Base-by-base conservation (phyloP, 2,888 invertebrate species). In the Nemapogon koenigi region DNA sequence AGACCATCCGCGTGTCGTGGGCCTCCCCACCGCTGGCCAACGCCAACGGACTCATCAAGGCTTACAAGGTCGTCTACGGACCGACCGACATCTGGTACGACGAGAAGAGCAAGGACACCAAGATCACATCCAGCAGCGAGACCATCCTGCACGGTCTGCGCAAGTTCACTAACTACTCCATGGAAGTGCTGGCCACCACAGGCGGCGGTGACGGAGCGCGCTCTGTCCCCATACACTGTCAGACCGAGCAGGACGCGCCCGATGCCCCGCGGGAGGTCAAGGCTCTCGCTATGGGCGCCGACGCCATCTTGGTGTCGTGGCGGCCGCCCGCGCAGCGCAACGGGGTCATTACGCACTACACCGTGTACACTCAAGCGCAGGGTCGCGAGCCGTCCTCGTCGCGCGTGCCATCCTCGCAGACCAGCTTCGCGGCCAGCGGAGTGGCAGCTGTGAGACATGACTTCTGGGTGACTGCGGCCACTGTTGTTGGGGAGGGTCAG, bases 151-250 rank as follows among this genome's bases (percentile, higher is more conserved):
- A 94, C 59, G 94, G 94, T 37, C 82, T 97, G 38, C 91, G 93
- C 67, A 95, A 95, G 65, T 96, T 89, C 73, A 97, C 96, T 2
- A 97, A 97, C 75, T 97, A 97, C 71, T 96, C 94, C 41, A 93
- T 97, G 87, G 94, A 96, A 82, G 94, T 97, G 19, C 75, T 96
- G 51, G 95, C 97, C 15, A 96, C 90, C 54, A 97, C 97, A 4
- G 90, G 94, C 40, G 96, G 94, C 46, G 97, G 97, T 8, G 96
- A 97, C 64, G 96, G 97, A 44, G 94, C 94, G 31, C 86, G 93
- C 49, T 89, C 91, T 49, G 82, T 84, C 13, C 89, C 92, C 4
- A 92, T 96, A 50, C 93, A 93, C 66, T 94, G 96, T 63, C 91
- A 91, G 75, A 97, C 97, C 35, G 93, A 94, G 81, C 95, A 97